Evolutionary conservation across 1,140 invertebrate species (phyloP).

Genomic region (Hyphantria cunea): DNA sequence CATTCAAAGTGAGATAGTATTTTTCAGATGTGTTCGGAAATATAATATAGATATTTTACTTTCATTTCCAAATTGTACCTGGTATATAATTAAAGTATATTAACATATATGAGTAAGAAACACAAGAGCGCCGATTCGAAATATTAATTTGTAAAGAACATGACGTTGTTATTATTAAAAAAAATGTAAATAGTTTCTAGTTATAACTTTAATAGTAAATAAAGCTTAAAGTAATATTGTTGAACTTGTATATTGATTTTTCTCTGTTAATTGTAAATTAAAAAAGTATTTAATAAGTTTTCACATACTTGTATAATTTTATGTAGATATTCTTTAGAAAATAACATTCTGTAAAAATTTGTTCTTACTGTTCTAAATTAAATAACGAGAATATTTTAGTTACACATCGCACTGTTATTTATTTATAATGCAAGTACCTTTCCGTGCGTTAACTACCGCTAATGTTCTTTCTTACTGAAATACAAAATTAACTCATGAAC

Average conservation of each 20-base stretch:
- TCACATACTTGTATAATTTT: constrained; percentile 79
- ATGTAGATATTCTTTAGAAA: constrained; percentile 75
- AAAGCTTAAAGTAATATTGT: constrained; percentile 76
- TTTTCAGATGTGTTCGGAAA: not conserved
- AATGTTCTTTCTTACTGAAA: too few relatives aligned
- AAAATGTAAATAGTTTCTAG: constrained; percentile 70
- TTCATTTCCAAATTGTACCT: not conserved
- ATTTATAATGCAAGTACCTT: constrained; percentile 40
- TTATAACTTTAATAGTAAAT: constrained; percentile 58
- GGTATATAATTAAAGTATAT: not conserved
- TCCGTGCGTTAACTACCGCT: too few relatives aligned
- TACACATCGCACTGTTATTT: constrained; percentile 65
- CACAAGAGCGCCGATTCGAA: constrained; percentile 40
- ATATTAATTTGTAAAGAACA: constrained; percentile 51
- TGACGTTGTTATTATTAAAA: constrained; percentile 52
- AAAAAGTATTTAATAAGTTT: constrained; percentile 71
- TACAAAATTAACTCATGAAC: too few relatives aligned
- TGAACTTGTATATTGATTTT: constrained; percentile 74
- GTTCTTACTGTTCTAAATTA: constrained; percentile 81
- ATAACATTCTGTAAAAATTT: constrained; percentile 81
- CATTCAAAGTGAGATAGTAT: not conserved
- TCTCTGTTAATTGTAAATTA: constrained; percentile 79
- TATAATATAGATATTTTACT: not conserved
- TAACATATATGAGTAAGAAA: constrained; percentile 8
- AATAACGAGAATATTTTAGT: constrained; percentile 81